Conservation (phyloP, 2,888 invertebrate genomes). For the Argynnis bischoffii region DNA sequence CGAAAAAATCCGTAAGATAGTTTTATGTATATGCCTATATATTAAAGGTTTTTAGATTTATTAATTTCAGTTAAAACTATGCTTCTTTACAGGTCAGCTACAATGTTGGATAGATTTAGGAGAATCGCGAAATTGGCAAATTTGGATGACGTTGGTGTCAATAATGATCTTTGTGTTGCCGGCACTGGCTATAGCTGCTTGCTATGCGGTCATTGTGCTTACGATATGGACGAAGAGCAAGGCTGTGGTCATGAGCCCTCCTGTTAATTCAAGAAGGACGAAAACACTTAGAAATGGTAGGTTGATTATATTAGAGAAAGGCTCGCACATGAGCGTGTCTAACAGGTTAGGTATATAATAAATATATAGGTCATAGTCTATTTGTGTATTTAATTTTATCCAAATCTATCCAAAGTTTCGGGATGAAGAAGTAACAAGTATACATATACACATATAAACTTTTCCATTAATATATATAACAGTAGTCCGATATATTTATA, state of each 20-base stretch:
- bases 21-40: neutral
- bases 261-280: conserved; percentile 70
- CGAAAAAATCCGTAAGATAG: no score
- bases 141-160: conserved; percentile 93
- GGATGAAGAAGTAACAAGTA: no score
- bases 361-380: no score
- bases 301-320: conserved; percentile 25
- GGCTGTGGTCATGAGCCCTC: conserved; percentile 83
- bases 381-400: no score
- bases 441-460: no score
- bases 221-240: conserved; percentile 95
- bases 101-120: conserved; percentile 96
- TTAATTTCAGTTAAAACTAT: neutral
- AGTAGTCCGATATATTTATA: no score
- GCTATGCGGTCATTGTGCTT: conserved; percentile 94
- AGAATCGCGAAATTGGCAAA: conserved; percentile 89
- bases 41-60: neutral
- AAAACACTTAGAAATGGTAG: conserved; percentile 70
- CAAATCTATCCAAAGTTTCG: no score
- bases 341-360: no score
- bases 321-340: neutral
- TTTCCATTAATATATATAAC: no score
- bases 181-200: conserved; percentile 92
- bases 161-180: conserved; percentile 92
- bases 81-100: conserved; percentile 77